phyloP scores from a whole-genome alignment of 2,888 invertebrate species.

The Pyrrhosoma nymphula region DNA sequence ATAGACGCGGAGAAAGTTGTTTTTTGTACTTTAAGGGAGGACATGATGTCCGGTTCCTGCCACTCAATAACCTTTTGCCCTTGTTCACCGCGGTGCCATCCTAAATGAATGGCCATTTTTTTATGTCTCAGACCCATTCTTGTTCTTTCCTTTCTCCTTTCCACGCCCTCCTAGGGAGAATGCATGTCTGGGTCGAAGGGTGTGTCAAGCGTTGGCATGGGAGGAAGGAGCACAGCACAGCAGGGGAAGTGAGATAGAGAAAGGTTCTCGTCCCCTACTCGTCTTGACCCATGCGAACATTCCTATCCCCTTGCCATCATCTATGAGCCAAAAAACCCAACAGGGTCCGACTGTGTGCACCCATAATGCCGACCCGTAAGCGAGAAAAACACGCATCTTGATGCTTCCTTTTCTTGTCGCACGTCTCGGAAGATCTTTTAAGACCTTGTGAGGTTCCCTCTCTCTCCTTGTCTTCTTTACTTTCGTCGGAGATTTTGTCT shows the following conservation, averaged over 20 bases:
- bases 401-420: not conserved
- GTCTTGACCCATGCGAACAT: not conserved
- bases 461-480: not conserved
- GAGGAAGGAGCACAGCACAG: not conserved
- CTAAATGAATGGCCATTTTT: not conserved
- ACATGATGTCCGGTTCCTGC: too few relatives aligned
- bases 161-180: not conserved
- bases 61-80: not conserved
- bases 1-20: too few relatives aligned
- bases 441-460: not conserved
- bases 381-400: slow-evolving; percentile 18
- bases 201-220: not conserved
- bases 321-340: not conserved
- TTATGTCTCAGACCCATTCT: not conserved
- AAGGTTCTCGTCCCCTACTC: too few relatives aligned
- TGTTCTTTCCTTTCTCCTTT: not conserved
- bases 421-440: not conserved
- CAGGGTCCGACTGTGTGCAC: not conserved
- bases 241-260: not conserved
- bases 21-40: too few relatives aligned
- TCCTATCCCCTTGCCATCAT: not conserved
- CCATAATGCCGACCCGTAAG: not conserved
- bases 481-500: not conserved
- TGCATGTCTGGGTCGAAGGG: too few relatives aligned
- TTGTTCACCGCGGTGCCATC: not conserved